Percentiles rank a stretch among this genome's conserved stretches.
These are phyloP conservation scores for Hozukius guyotensis DNA, from an alignment of 2,797 vertebrate species.

Conservation along the genomic window DNA sequence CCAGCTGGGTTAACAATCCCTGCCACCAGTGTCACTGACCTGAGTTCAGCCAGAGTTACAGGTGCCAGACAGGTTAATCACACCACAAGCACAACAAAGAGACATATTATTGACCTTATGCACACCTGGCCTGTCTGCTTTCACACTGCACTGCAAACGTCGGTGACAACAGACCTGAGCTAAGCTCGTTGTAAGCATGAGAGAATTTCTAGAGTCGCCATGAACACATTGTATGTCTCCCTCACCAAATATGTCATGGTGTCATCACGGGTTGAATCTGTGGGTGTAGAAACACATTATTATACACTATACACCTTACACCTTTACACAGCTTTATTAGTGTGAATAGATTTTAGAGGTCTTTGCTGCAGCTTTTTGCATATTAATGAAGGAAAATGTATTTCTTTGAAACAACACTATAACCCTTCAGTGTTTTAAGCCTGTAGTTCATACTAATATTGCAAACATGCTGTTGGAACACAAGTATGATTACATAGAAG, in stretches of 20 bases:
- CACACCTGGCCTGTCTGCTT: conserved; percentile 25
- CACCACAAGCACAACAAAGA: conserved; percentile 67
- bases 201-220: conserved; percentile 1
- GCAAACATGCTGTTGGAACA: background rate
- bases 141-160: conserved; percentile 19
- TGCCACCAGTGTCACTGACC: conserved; percentile 64
- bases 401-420: background rate
- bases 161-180: conserved; percentile 16
- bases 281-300: background rate
- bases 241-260: background rate
- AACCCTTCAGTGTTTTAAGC: background rate
- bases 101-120: conserved; percentile 43
- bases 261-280: background rate
- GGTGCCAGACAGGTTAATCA: conserved; percentile 71
- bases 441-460: background rate
- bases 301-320: background rate
- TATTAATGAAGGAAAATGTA: background rate
- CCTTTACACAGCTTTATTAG: background rate
- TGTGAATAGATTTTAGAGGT: background rate
- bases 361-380: background rate
- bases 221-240: conserved; percentile 16
- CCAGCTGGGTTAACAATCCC: conserved; percentile 71
- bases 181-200: background rate
- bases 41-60: conserved; percentile 51
- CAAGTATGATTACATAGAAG: background rate